Evolutionary conservation across 37 sponge, comb jelly and placozoan species (phyloP).

Genomic region (Eunapius fragilis): DNA sequence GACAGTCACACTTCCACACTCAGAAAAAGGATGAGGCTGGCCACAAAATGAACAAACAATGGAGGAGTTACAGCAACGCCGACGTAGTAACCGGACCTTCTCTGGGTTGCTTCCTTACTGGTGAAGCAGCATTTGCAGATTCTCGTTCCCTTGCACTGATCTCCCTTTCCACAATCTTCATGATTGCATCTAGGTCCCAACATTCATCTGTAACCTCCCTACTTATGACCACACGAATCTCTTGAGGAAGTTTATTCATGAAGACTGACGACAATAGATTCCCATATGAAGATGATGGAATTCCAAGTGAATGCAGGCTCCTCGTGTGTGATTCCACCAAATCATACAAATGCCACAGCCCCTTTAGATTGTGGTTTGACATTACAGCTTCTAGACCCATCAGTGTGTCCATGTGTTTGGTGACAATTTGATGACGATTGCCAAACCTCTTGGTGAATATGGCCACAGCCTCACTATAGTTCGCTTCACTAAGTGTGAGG

Average conservation of each 20-base stretch:
- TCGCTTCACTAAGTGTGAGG: slow-evolving; percentile 2
- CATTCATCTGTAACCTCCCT: slow-evolving; percentile 1
- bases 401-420: too few relatives aligned
- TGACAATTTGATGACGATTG: too few relatives aligned
- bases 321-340: too few relatives aligned
- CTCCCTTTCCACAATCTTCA: not conserved
- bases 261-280: slow-evolving; percentile 5
- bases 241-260: slow-evolving; percentile 13
- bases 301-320: too few relatives aligned
- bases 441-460: too few relatives aligned
- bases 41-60: too few relatives aligned
- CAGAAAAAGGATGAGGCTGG: not conserved
- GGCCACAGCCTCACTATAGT: slow-evolving; percentile 1
- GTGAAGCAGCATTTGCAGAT: not conserved
- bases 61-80: too few relatives aligned
- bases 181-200: not conserved
- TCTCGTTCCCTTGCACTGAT: slow-evolving; percentile 4
- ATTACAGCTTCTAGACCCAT: too few relatives aligned
- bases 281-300: not conserved
- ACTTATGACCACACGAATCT: not conserved
- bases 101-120: not conserved
- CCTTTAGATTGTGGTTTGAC: too few relatives aligned
- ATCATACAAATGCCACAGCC: too few relatives aligned
- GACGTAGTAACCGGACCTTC: too few relatives aligned
- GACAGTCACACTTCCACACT: not conserved